Evolutionary conservation across 2,797 vertebrate genomes (phyloP), one percentile per base, ranked within the genome.

Genomic region (Limosa lapponica): DNA sequence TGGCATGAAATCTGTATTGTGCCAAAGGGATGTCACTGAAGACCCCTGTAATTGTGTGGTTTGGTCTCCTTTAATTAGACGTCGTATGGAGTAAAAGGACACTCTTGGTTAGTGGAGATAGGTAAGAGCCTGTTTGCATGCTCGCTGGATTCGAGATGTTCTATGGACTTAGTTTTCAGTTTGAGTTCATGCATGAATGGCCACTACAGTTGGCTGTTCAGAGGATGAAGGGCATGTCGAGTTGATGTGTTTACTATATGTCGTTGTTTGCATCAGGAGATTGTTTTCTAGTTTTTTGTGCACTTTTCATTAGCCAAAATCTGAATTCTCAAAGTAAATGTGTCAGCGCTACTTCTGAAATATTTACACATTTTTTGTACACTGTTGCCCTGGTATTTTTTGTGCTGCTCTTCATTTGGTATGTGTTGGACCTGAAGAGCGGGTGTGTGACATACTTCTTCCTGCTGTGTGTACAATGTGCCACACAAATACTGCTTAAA

Each of bases 81-180:
- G 2, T 16, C 0, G 0, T 49, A 5, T 1, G 2, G 44, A 34
- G 19, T 34, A 14, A 34, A 70, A 58, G 59, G 16, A 16, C 13
- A 5, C 34, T 54, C 19, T 32, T 34, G 12, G 44, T 64, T 71
- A 46, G 65, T 49, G 32, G n/a, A 30, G 4, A 3, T 11, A 30
- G 32, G 3, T 32, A 27, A 43, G n/a, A 62, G 28, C 52, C 30
- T 87, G 32, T 13, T 44, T 61, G 16, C 0, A 4, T 57, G 17
- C 37, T 88, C 15, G 2, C 36, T 80, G 64, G 24, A 15, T 0
- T 0, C 34, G 37, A 43, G 73, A 22, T 54, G 58, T 82, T 54
- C 24, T 77, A 36, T 67, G 61, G 32, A 11, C 41, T 71, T 30
- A 58, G n/a, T 34, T 64, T 28, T 75, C 46, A 51, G 12, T 74